Evolutionary conservation across 2,113 vertebrate species (phyloP).

Genomic region (Myrmecophaga tridactyla): DNA sequence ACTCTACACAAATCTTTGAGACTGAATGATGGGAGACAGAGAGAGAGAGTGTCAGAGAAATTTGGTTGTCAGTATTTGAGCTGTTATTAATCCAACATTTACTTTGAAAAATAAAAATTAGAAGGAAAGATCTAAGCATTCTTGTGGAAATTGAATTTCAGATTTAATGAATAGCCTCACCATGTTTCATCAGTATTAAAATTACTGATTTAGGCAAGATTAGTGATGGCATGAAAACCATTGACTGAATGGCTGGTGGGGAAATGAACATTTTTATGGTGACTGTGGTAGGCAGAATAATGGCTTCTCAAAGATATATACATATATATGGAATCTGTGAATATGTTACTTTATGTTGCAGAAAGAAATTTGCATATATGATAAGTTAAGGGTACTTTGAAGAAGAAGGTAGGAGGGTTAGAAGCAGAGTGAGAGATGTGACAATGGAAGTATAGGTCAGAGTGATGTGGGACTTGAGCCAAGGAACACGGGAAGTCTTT

Average conservation of each 20-base stretch:
- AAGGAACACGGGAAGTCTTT: neutral
- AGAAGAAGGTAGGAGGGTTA: neutral
- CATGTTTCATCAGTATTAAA: neutral
- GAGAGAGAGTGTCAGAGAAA: neutral
- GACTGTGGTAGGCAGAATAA: neutral
- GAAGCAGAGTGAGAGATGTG: neutral
- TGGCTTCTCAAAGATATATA: neutral
- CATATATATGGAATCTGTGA: neutral
- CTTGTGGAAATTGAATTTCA: neutral
- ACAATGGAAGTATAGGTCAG: neutral
- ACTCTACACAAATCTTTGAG: neutral
- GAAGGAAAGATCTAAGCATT: neutral
- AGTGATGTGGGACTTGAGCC: neutral
- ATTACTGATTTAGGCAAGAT: neutral
- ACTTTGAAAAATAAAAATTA: constrained; percentile 33
- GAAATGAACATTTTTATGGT: neutral
- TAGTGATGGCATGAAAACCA: neutral
- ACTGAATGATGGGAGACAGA: neutral
- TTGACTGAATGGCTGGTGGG: neutral
- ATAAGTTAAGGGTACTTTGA: neutral
- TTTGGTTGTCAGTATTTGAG: neutral
- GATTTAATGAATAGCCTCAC: neutral
- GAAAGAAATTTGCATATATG: neutral
- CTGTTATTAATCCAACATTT: neutral
- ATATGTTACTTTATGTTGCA: neutral